Base-by-base conservation (phyloP, 2,888 invertebrate genomes). In the Hesperia comma region DNA sequence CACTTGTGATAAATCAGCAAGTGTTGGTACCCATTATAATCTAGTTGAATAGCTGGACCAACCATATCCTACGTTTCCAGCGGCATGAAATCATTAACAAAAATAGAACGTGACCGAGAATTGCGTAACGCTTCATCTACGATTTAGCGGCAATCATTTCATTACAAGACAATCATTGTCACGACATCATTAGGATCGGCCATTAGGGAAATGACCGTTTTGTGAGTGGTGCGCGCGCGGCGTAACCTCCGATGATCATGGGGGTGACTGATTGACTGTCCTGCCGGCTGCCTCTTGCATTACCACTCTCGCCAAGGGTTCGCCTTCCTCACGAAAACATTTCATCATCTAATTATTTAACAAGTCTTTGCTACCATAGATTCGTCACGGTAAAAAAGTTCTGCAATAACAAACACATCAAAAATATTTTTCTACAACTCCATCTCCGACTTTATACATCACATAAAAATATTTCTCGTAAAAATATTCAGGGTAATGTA, bases 51-150 rank as follows among this genome's bases (percentile, higher is more conserved):
- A 46, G 43, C 43, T 15, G 17, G 7, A 46, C 15, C 6, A 7
- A 46, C 17, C 0, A 46, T 17, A 7, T 46, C 17, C 17, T 46
- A 10, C 15, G 6, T 15, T 10, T 43, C 15, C 7, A 2, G 1
- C n/a, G 1, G 17, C 43, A 46, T 46, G 43, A 46, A 46, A 8
- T 17, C 43, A 17, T 37, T 14, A 63, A 57, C 51, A 63, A 40
- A 57, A 63, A 63, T 63, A 51, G 56, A 63, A 63, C 56, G 14
- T 63, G 63, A 63, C 63, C 26, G 26, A 49, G 17, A 37, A 51
- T 56, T 19, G 49, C 63, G 56, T 61, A 62, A 14, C 41, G 41
- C 57, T 51, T 57, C 51, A 63, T 57, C 57, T 51, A 57, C 49
- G 40, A 49, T 63, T 5, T 15, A 14, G 46, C 40, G 37, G 37